Evolutionary conservation across 2,888 invertebrate genomes (phyloP), one percentile per base, ranked within the genome.

Genomic region (Hipparchia sbordonii): DNA sequence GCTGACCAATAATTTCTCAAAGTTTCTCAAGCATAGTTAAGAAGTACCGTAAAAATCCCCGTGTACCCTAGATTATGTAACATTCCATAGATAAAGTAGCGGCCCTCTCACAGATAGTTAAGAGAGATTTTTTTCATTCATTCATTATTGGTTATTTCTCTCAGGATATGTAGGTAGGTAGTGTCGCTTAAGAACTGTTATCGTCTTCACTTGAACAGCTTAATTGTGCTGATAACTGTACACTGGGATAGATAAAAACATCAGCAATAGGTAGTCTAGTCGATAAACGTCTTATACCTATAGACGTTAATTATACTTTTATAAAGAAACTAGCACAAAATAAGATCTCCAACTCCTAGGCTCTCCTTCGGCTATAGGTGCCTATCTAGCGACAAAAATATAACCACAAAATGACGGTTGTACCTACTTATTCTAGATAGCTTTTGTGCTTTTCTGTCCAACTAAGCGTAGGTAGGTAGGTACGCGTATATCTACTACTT

Each of bases 41-140:
- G 80, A 82, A 82, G 82, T 83, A 84, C 85, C 84, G 85, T 83
- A 85, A 84, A 77, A 78, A 76, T 80, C 77, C 75, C 74, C 77
- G 73, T 77, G 72, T 77, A 80, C 74, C 75, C 74, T 74, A 72
- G 82, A 82, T 82, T 82, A 80, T 81, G 77, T 77, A 78, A 80
- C 82, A 84, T 82, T 80, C 77, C 79, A 81, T 46, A 82, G 84
- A 85, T 84, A 87, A 86, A 79, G 76, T 75, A 57, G 75, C 76
- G 78, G 79, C 80, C 79, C 77, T 78, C 76, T 76, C 72, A 76
- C 72, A 75, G 79, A 81, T 80, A 80, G 81, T 71, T 63, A 83
- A 82, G 76, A 76, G 75, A 78, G 80, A 61, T 79, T 82, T 80
- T 76, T 48, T 73, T 72, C 70, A 62, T 79, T 79, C 81, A 82